Base-by-base conservation (phyloP, 2,888 invertebrate species). In the Brenthis ino region DNA sequence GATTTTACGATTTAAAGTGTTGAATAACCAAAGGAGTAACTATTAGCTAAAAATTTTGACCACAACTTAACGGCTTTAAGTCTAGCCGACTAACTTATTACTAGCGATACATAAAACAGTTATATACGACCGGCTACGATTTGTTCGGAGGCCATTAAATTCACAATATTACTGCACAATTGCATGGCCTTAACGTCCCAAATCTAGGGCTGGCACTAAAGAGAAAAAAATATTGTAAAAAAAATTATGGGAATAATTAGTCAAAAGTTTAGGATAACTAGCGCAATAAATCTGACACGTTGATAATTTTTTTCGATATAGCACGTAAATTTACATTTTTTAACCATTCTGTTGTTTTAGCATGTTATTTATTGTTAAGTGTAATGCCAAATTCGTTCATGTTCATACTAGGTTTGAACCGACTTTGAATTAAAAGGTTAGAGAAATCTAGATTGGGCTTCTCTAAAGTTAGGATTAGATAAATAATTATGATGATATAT, bases 291-390 rank as follows among this genome's bases (percentile, higher is more conserved):
- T 57, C 61, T 50, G 57, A 57, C 61, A 57, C 37, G 37, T 43
- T 43, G 37, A 66, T 70, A 64, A 5, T 33, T n/a, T 55, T 51
- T 70, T 65, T 66, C 68, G 63, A 70, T 66, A 70, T 60, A 61
- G 53, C 50, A 68, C 64, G 58, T 58, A 47, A 54, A 72, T 72
- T 72, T 72, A 60, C 72, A 72, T 72, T 68, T 72, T 70, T 70
- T 68, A 64, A 66, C 68, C 68, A 55, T 72, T 72, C 56, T 56
- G 48, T 43, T 61, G 63, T 63, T 54, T 65, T 63, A 57, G 63
- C 64, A 51, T 56, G 60, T 70, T 60, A 72, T 68, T 72, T 72
- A 70, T 68, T 68, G 57, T 66, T 66, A 68, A 68, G 68, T 68
- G 58, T 64, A 66, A 72, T 72, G 70, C 72, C 72, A 72, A 72